Conservation (phyloP, 2,888 invertebrate species). For the Pycnomerus fuliginosus region DNA sequence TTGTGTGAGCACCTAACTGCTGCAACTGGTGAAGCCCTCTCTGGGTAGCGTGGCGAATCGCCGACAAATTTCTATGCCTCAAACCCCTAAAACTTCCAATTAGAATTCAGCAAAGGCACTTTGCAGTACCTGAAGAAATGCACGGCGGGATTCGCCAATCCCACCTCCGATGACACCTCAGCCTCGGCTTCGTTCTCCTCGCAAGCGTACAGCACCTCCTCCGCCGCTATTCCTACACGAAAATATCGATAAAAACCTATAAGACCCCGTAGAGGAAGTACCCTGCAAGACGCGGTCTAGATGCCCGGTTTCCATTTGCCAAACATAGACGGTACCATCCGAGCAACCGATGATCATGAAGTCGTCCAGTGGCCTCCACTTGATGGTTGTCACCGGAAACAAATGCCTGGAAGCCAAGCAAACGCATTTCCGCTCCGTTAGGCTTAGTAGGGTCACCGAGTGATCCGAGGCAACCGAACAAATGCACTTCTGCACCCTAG, state of each 20-base stretch:
- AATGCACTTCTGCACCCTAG: slow-evolving; percentile 86
- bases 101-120: slow-evolving; percentile 1
- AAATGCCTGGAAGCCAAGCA: slow-evolving; percentile 89
- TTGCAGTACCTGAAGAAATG: slow-evolving; percentile 79
- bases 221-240: slow-evolving; percentile 78
- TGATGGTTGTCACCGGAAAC: slow-evolving; percentile 93
- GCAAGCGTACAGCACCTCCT: slow-evolving; percentile 93
- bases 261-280: no score
- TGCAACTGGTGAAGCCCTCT: slow-evolving; percentile 85
- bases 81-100: slow-evolving; percentile 65
- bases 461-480: slow-evolving; percentile 98
- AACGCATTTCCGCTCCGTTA: slow-evolving; percentile 91
- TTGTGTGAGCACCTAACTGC: slow-evolving; percentile 63
- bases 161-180: slow-evolving; percentile 63
- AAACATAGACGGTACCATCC: slow-evolving; percentile 97
- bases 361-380: slow-evolving; percentile 96
- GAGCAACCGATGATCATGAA: slow-evolving; percentile 97
- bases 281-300: slow-evolving; percentile 94
- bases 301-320: slow-evolving; percentile 99
- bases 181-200: slow-evolving; percentile 79
- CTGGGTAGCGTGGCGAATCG: slow-evolving; percentile 89
- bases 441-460: slow-evolving; percentile 90
- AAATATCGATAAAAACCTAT: slow-evolving; percentile 2
- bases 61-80: slow-evolving; percentile 89
- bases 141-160: slow-evolving; percentile 88